Evolutionary conservation across 2,113 vertebrate genomes (phyloP), one percentile per base, ranked within the genome.

Genomic region (Sander vitreus): DNA sequence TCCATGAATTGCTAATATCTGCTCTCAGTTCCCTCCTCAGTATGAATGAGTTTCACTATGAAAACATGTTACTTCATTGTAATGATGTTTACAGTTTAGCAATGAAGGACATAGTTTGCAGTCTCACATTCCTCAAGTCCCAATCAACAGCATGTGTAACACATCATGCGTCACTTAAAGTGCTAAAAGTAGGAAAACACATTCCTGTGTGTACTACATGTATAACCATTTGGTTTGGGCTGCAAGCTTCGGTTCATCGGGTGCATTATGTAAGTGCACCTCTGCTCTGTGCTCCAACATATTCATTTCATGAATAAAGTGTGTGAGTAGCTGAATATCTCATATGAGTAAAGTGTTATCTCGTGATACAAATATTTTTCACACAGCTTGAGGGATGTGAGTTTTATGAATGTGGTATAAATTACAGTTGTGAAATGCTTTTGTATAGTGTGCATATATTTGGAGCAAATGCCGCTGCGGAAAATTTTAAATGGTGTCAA

Each of bases 181-280:
- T 23, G 55, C 63, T 62, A 12, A 76, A 50, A 78, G 73, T 65
- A 25, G 25, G 69, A 58, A 86, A 89, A 85, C 66, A 83, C 78
- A 91, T 91, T 91, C 88, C 80, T 83, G 66, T 43, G 66, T 85
- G 83, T 48, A 66, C 43, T 71, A 39, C 39, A 39, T 10, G 39
- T 39, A 15, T 57, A 73, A 83, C 76, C 60, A 72, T 80, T 84
- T 78, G 81, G 83, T 76, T 78, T 79, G 48, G 54, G 73, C 55
- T 45, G 55, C 68, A 63, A 50, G 50, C 50, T 62, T 62, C 0
- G 2, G 48, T 76, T 85, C 50, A 76, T 12, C 1, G 1, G 45
- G 36, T 78, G 69, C 69, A 27, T 65, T n/a, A 0, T 60, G 3
- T 33, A 16, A 68, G 25, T 60, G 71, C 6, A 65, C 51, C 36